These are phyloP conservation scores for Cryptus viduatorius DNA, from an alignment of 2,888 invertebrate species.

Conservation along the genomic window DNA sequence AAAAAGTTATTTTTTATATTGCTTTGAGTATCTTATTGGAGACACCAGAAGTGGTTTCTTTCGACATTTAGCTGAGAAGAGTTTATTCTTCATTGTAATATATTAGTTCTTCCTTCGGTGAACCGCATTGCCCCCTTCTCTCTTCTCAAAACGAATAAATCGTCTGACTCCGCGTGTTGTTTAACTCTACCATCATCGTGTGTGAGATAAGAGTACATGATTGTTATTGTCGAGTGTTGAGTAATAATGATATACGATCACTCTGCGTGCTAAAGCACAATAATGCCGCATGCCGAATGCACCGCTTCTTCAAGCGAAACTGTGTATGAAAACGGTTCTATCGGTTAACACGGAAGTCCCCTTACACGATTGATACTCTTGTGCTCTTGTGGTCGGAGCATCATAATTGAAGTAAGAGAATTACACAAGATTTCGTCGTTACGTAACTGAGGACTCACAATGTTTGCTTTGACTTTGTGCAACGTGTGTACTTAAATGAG, in stretches of 20 bases:
- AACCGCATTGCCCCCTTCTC: too few relatives aligned
- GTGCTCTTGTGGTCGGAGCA: conserved; percentile 5
- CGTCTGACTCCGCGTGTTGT: not conserved
- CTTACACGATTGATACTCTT: conserved; percentile 39
- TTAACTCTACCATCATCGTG: not conserved
- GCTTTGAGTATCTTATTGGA: too few relatives aligned
- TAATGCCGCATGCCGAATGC: not conserved
- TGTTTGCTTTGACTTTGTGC: conserved; percentile 12
- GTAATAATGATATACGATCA: too few relatives aligned
- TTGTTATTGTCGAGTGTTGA: not conserved
- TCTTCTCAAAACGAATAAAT: not conserved
- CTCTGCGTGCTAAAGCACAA: conserved; percentile 34
- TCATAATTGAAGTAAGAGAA: conserved; percentile 33
- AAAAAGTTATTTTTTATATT: too few relatives aligned
- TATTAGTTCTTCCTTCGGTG: too few relatives aligned
- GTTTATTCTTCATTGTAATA: too few relatives aligned
- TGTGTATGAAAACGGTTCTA: not conserved
- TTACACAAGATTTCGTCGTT: conserved; percentile 45
- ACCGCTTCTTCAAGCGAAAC: not conserved
- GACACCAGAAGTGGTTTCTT: too few relatives aligned
- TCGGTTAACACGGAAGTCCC: conserved; percentile 12
- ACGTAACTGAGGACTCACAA: conserved; percentile 30
- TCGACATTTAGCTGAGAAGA: too few relatives aligned
- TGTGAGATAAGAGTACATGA: not conserved
- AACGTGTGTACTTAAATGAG: not conserved